Evolutionary conservation across 1,140 invertebrate genomes (phyloP).

Genomic region (Ceratina calcarata): DNA sequence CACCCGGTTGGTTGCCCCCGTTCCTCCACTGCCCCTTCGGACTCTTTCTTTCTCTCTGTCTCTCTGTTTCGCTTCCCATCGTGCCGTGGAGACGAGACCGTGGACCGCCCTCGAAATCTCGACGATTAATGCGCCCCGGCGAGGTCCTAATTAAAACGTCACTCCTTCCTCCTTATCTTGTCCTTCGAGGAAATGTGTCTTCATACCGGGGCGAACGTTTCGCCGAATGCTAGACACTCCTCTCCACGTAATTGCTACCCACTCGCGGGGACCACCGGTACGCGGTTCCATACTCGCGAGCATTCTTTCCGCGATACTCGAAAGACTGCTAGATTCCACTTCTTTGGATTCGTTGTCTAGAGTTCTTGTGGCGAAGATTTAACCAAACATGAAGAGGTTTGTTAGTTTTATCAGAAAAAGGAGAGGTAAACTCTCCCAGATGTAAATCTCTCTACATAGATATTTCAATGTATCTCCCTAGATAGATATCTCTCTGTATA

Average conservation of each 20-base stretch:
- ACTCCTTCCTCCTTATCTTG: conserved; percentile 49
- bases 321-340: not conserved
- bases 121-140: conserved; percentile 69
- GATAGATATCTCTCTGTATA: too few relatives aligned
- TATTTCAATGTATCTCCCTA: too few relatives aligned
- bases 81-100: not conserved
- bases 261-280: conserved; percentile 4
- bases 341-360: not conserved
- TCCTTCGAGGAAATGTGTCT: conserved; percentile 48
- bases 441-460: too few relatives aligned
- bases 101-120: conserved; percentile 63
- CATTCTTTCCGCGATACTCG: not conserved
- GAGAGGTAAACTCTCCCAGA: too few relatives aligned
- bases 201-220: conserved; percentile 32
- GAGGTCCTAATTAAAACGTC: conserved; percentile 63
- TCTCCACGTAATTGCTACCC: conserved; percentile 30
- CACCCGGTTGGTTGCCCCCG: conserved; percentile 31
- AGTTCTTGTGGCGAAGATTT: conserved; percentile 12
- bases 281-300: not conserved
- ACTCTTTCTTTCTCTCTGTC: not conserved
- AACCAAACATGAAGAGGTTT: too few relatives aligned
- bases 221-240: conserved; percentile 27
- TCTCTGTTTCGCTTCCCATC: not conserved
- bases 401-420: too few relatives aligned
- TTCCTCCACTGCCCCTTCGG: not conserved